Evolutionary conservation across 2,888 invertebrate genomes (phyloP), one percentile per base, ranked within the genome.

Genomic region (Watsonalla cultraria): DNA sequence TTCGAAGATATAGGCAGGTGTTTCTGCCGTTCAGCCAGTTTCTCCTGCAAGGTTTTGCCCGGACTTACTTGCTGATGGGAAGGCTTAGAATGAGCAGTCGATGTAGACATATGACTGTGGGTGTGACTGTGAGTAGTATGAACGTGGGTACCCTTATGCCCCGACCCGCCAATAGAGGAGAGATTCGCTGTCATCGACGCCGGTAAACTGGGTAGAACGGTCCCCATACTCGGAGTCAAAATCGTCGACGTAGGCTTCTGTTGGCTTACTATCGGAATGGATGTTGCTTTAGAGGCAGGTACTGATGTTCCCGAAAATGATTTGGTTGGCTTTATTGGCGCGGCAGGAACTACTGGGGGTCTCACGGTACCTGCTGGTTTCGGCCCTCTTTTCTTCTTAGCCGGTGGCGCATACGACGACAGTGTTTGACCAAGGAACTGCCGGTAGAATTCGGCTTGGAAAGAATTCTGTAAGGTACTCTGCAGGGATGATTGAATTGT

Each of bases 41-140:
- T 94, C 72, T 94, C 94, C 68, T 94, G 94, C 54, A 94, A 74
- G 0, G 94, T 94, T 81, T 94, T 94, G 0, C 92, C 92, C 0
- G 93, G 92, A 64, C 92, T 92, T 0, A 84, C 80, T 70, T 90
- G 91, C 61, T 85, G 84, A 56, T 86, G 89, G 0, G 86, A 84
- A 0, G 84, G 87, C 59, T 89, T 89, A 0, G 83, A 66, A 54
- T 86, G 89, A 6, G 82, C 70, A 76, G 84, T 78, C 5, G 85
- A 61, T 2, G 69, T 66, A 0, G 85, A 72, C 75, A 83, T 78
- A 53, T 89, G 89, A 9, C 89, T 85, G 58, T 86, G 81, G 2
- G 76, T 65, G 5, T 85, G 82, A 33, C 68, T 47, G 35, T 74
- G 76, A 0, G 63, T 72, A 7, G 70, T 53, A 50, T 68, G 71